These are phyloP conservation scores for Macrotis lagotis DNA, from an alignment of 2,113 vertebrate genomes.

Conservation along the genomic window DNA sequence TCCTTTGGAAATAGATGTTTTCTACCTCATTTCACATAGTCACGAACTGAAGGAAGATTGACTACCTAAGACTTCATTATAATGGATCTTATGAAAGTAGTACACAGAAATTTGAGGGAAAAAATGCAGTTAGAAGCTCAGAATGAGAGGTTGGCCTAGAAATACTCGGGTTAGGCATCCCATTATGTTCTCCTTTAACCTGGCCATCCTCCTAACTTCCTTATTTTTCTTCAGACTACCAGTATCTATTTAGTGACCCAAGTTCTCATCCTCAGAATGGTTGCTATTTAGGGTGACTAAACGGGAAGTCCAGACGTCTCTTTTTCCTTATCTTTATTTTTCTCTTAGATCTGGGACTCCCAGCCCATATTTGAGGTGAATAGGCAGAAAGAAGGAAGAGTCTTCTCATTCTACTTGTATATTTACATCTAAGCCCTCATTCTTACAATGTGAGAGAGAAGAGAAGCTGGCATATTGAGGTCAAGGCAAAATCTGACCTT, in stretches of 20 bases:
- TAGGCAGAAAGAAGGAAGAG: neutral
- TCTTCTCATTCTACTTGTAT: neutral
- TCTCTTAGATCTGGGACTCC: neutral
- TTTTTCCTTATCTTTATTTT: neutral
- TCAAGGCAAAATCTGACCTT: neutral
- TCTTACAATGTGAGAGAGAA: neutral
- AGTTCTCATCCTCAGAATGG: neutral
- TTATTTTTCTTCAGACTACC: neutral
- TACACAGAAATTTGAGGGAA: neutral
- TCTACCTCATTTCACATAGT: slow-evolving; percentile 32
- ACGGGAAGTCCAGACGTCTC: neutral
- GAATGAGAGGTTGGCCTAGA: neutral
- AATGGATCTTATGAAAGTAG: neutral
- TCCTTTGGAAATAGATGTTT: neutral
- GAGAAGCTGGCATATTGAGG: neutral
- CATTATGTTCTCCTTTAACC: neutral
- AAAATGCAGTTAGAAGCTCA: neutral
- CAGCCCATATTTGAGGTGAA: neutral
- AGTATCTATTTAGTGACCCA: neutral
- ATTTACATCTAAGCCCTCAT: neutral
- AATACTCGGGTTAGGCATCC: neutral
- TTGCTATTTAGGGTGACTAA: neutral
- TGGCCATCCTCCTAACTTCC: neutral
- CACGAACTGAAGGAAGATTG: neutral
- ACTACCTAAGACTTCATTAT: neutral